Conservation (phyloP, 2,113 vertebrate species). For the Aleadryas rufinucha region DNA sequence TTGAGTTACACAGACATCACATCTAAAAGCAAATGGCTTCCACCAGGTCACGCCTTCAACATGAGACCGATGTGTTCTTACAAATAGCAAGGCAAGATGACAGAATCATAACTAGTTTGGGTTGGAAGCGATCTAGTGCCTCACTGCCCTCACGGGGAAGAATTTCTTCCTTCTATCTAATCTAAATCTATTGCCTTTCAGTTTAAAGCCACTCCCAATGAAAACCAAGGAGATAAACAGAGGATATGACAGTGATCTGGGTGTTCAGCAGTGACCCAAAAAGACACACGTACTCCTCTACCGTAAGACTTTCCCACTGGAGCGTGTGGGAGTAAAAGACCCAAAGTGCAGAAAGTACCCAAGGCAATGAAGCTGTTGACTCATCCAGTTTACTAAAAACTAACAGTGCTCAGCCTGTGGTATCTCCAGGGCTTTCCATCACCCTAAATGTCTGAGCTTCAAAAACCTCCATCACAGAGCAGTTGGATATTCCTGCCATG, state of each 20-base stretch:
- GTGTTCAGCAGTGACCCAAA: neutral
- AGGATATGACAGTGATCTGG: fast-evolving
- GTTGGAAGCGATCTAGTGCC: neutral
- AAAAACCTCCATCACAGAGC: neutral
- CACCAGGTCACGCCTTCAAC: fast-evolving
- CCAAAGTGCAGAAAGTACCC: neutral
- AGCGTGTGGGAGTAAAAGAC: neutral
- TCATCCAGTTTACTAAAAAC: neutral
- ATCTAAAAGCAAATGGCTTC: neutral
- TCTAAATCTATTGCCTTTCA: neutral
- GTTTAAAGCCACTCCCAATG: neutral
- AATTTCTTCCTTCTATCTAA: neutral
- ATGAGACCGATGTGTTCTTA: fast-evolving
- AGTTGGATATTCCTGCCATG: fast-evolving
- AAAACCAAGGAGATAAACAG: neutral
- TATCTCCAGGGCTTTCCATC: neutral
- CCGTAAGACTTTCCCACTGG: neutral
- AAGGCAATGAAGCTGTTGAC: neutral
- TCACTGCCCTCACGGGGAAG: neutral
- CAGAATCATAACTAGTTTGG: neutral
- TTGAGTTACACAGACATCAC: too few species aligned
- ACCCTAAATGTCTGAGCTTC: neutral
- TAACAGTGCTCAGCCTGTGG: fast-evolving
- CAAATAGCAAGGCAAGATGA: neutral
- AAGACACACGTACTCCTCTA: fast-evolving